Evolutionary conservation across 2,888 invertebrate species (phyloP).

Genomic region (Morinoia aosen): DNA sequence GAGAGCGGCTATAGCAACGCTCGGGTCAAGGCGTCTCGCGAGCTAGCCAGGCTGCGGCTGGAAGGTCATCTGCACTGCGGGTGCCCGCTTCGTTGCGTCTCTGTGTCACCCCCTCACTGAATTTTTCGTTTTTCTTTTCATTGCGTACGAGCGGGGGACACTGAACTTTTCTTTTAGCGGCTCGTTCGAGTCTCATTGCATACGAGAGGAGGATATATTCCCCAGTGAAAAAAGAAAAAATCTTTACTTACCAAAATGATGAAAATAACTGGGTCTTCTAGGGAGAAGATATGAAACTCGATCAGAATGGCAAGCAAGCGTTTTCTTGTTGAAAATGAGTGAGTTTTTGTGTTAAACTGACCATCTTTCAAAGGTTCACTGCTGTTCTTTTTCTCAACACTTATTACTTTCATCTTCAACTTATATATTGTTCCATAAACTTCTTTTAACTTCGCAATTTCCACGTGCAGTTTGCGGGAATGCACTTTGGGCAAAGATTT

Average conservation of each 20-base stretch:
- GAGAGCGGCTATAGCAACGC: not conserved
- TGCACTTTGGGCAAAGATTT: no score
- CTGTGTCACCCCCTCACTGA: not conserved
- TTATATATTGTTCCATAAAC: no score
- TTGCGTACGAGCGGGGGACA: no score
- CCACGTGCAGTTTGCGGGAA: no score
- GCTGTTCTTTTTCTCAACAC: no score
- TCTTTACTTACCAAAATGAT: not conserved
- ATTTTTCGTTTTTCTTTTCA: not conserved
- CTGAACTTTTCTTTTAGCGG: not conserved
- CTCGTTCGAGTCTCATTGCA: not conserved
- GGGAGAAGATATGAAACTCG: no score
- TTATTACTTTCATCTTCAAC: no score
- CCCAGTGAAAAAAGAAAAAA: not conserved
- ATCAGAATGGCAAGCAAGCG: no score
- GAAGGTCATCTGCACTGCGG: not conserved
- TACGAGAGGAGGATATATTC: not conserved
- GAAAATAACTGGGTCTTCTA: not conserved
- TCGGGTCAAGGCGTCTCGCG: not conserved
- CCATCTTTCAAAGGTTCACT: no score
- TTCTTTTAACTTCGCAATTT: no score
- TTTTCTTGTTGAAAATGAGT: no score
- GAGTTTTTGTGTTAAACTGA: no score
- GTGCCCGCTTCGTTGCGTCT: not conserved
- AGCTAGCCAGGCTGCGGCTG: not conserved